These are phyloP conservation scores for Cirrhinus molitorella DNA, from an alignment of 2,797 vertebrate genomes.

Conservation along the genomic window DNA sequence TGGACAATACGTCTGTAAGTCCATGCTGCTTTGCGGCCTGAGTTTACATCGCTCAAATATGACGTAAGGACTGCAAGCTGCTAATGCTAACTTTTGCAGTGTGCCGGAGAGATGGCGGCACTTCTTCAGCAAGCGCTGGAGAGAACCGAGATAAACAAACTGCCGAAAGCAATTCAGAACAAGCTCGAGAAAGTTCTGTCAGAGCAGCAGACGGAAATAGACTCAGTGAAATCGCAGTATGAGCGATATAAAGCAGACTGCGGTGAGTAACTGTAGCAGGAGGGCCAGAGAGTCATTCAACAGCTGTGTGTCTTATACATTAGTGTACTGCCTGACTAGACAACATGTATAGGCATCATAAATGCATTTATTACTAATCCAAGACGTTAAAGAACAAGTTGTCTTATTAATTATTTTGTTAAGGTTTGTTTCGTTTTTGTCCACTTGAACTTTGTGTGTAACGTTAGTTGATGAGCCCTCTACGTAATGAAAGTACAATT, in stretches of 20 bases:
- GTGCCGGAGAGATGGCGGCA: slow-evolving; percentile 81
- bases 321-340: not conserved
- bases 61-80: not conserved
- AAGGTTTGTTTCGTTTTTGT: not conserved
- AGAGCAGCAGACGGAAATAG: slow-evolving; percentile 89
- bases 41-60: slow-evolving; percentile 32
- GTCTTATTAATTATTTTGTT: not conserved
- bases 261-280: slow-evolving; percentile 75
- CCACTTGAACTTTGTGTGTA: not conserved
- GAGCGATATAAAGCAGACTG: slow-evolving; percentile 92
- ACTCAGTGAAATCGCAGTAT: slow-evolving; percentile 83
- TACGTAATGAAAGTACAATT: not conserved
- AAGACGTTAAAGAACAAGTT: not conserved
- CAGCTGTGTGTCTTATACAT: not conserved
- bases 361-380: not conserved
- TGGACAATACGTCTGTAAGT: slow-evolving; percentile 44
- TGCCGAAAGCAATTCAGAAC: slow-evolving; percentile 88
- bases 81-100: slow-evolving; percentile 23
- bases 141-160: slow-evolving; percentile 87
- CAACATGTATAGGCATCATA: not conserved
- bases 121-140: slow-evolving; percentile 90
- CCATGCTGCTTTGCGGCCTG: slow-evolving; percentile 44
- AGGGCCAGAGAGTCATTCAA: not conserved
- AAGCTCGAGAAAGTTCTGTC: slow-evolving; percentile 91
- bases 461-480: not conserved